Evolutionary conservation across 2,888 invertebrate species (phyloP).

Genomic region (Leuctra nigra): DNA sequence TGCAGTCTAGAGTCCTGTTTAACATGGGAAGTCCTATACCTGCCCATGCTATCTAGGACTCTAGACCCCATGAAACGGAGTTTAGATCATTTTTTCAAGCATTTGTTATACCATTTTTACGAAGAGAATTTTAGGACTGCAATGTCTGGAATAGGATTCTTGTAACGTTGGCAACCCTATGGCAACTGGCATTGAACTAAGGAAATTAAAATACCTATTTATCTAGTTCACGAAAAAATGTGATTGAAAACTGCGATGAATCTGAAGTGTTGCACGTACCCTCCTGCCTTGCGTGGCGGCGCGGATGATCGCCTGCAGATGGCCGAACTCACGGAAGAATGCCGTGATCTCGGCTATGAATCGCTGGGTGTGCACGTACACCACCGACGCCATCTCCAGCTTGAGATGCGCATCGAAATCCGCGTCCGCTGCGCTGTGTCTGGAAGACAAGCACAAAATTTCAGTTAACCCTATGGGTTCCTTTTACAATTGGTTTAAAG

Average conservation of each 20-base stretch:
- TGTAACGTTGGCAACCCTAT: no score
- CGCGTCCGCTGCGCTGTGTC: not conserved
- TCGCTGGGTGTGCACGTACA: conserved; percentile 89
- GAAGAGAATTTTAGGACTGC: no score
- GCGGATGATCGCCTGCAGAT: conserved; percentile 52
- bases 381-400: conserved; percentile 82
- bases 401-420: conserved; percentile 60
- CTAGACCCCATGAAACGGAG: no score
- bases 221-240: no score
- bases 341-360: conserved; percentile 85
- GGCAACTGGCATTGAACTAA: not conserved
- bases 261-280: not conserved
- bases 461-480: no score
- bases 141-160: no score
- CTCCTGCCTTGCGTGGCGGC: not conserved
- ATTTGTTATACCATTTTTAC: not conserved
- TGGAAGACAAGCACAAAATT: no score
- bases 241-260: not conserved
- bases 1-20: no score
- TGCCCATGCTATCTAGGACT: no score
- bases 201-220: no score
- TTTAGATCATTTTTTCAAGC: not conserved
- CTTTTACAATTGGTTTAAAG: no score
- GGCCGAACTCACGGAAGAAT: conserved; percentile 78
- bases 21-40: no score